phyloP scores from a whole-genome alignment of 2,888 invertebrate species.

The Platypus cylindrus region DNA sequence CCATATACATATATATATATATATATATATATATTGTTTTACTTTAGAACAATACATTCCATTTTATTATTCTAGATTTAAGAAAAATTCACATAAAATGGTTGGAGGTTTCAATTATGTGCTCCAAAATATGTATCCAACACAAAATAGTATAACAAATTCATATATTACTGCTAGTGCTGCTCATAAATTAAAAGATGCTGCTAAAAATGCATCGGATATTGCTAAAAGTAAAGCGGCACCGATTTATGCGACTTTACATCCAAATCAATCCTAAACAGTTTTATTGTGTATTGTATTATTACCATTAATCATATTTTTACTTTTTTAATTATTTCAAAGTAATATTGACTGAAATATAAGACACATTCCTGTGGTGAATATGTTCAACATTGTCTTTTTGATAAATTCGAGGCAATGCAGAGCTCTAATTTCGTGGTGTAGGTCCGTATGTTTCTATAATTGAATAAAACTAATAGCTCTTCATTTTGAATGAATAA shows the following conservation, averaged over 20 bases:
- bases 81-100: slow-evolving; percentile 27
- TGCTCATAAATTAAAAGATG: slow-evolving; percentile 54
- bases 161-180: slow-evolving; percentile 25
- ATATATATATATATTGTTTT: too few relatives aligned
- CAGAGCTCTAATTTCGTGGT: too few relatives aligned
- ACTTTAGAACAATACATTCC: neutral
- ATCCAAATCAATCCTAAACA: slow-evolving; percentile 31
- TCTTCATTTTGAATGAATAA: too few relatives aligned
- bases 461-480: too few relatives aligned
- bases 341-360: too few relatives aligned
- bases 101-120: slow-evolving; percentile 74
- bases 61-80: slow-evolving; percentile 13
- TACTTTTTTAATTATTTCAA: too few relatives aligned
- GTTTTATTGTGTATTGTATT: too few relatives aligned
- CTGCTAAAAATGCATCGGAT: slow-evolving; percentile 69
- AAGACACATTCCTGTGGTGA: too few relatives aligned
- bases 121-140: slow-evolving; percentile 58
- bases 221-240: slow-evolving; percentile 54
- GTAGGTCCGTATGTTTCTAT: too few relatives aligned
- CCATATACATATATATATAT: neutral
- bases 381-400: too few relatives aligned
- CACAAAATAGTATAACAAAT: slow-evolving; percentile 29
- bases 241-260: slow-evolving; percentile 34
- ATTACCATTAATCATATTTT: too few relatives aligned
- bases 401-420: too few relatives aligned